A percentile compares a stretch with the other conserved stretches of the same genome.
phyloP scores from a whole-genome alignment of 2,797 vertebrate genomes.

The Acipenser transmontanus region DNA sequence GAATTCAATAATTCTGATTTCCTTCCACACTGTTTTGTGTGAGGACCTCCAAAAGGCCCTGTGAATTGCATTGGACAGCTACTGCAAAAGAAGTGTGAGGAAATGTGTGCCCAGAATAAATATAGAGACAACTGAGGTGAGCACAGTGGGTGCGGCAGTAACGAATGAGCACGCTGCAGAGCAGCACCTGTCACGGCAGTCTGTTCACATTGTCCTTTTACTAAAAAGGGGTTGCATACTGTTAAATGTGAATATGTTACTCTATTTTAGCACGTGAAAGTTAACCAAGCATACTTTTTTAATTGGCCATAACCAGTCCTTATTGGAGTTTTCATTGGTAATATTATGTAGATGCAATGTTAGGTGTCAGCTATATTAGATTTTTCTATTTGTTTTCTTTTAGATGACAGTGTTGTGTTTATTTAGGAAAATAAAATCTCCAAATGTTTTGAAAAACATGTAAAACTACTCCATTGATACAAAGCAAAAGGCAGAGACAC shows the following conservation, averaged over 20 bases:
- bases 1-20: too few relatives aligned
- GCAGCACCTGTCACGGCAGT: constrained; percentile 53
- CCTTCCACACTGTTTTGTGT: too few relatives aligned
- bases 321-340: too few relatives aligned
- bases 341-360: too few relatives aligned
- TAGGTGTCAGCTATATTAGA: too few relatives aligned
- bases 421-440: too few relatives aligned
- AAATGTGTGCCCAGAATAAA: constrained; percentile 36
- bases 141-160: constrained; percentile 34
- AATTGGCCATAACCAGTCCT: background rate
- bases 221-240: background rate
- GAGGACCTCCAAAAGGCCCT: too few relatives aligned
- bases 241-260: background rate
- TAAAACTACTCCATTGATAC: too few relatives aligned
- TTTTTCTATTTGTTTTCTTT: too few relatives aligned
- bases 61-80: background rate
- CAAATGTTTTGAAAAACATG: too few relatives aligned
- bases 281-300: background rate
- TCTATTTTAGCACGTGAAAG: background rate
- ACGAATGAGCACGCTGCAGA: constrained; percentile 41
- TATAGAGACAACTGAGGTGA: constrained; percentile 27
- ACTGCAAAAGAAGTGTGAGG: constrained; percentile 26
- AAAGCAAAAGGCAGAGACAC: too few relatives aligned
- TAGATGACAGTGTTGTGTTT: too few relatives aligned
- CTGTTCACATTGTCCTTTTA: constrained; percentile 38